These are phyloP conservation scores for Augochlorella aurata DNA, from an alignment of 2,888 invertebrate genomes.

Conservation along the genomic window DNA sequence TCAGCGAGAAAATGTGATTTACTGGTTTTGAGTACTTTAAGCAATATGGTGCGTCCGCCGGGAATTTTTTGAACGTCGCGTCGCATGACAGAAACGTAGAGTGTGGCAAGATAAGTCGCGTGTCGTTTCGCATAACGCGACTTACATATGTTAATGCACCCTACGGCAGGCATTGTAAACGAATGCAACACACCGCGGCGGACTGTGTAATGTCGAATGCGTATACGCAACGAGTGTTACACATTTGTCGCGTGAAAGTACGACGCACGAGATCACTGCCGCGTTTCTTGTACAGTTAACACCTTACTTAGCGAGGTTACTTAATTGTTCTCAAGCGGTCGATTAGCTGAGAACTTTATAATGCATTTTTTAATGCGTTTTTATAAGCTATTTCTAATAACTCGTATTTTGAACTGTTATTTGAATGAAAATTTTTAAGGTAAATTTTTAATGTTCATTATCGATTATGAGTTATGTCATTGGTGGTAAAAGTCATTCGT, in stretches of 20 bases:
- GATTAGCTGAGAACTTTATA: not conserved
- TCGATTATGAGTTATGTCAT: not conserved
- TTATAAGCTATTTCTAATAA: not conserved
- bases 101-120: conserved; percentile 57
- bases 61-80: conserved; percentile 9
- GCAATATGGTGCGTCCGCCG: not conserved
- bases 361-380: not conserved
- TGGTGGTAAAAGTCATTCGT: not conserved
- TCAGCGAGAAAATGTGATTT: too few species aligned
- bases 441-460: too few species aligned
- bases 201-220: conserved; percentile 36
- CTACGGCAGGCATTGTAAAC: conserved; percentile 62
- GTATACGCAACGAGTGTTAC: conserved; percentile 23
- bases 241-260: conserved; percentile 25
- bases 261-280: conserved; percentile 5
- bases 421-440: not conserved
- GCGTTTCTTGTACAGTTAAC: not conserved
- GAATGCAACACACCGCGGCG: conserved; percentile 50
- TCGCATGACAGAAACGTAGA: not conserved
- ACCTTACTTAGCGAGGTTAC: not conserved
- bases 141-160: conserved; percentile 68
- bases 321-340: not conserved
- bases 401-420: not conserved
- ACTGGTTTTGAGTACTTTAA: too few species aligned
- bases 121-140: conserved; percentile 61